A percentile compares a stretch with the other conserved stretches of the same genome.
Conservation (phyloP, 2,797 vertebrate genomes). For the Rhinophrynus dorsalis region DNA sequence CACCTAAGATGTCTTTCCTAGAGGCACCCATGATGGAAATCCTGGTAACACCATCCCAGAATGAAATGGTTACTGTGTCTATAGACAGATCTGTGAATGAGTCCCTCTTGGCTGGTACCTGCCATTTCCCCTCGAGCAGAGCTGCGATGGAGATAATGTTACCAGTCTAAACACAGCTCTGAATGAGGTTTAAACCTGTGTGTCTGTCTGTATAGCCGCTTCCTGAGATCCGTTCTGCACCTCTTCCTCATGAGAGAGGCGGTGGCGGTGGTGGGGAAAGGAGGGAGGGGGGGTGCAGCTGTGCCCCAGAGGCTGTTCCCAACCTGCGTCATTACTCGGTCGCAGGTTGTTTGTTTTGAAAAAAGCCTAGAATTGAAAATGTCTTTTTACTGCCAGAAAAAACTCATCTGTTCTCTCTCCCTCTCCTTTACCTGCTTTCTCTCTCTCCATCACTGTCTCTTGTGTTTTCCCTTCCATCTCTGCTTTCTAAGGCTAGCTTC, state of each 20-base stretch:
- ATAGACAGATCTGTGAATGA: conserved; percentile 8
- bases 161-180: conserved; percentile 33
- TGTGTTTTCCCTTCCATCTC: background rate
- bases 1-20: too few relatives aligned
- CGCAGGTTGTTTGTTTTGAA: conserved; percentile 26
- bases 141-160: conserved; percentile 22
- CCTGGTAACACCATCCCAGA: too few relatives aligned
- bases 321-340: conserved; percentile 38
- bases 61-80: conserved; percentile 9
- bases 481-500: background rate
- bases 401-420: conserved; percentile 17
- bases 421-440: background rate
- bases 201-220: background rate
- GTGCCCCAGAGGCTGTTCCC: conserved; percentile 32
- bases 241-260: conserved; percentile 10
- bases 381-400: conserved; percentile 18
- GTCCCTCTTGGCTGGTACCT: conserved; percentile 16
- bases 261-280: background rate
- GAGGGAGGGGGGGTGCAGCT: background rate
- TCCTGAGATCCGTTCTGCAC: background rate
- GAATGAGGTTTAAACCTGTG: background rate
- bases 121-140: background rate
- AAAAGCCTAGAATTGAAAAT: conserved; percentile 20
- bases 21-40: too few relatives aligned
- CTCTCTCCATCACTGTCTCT: conserved; percentile 1